Percentiles rank a stretch among this genome's conserved stretches.
These are phyloP conservation scores for Channa maculata DNA, from an alignment of 2,113 vertebrate species.

Conservation along the genomic window DNA sequence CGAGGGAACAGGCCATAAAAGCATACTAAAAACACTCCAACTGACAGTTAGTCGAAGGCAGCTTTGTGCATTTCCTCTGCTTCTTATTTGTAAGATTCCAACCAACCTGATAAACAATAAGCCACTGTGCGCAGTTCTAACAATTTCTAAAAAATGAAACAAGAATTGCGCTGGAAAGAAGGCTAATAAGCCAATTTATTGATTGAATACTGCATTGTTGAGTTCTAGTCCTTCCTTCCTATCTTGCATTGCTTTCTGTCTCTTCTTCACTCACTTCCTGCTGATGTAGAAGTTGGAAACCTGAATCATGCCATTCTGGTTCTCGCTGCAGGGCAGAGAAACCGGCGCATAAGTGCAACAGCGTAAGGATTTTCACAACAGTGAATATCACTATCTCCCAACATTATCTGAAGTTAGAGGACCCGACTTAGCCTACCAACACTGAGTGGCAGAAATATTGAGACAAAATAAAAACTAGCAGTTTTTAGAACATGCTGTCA, in stretches of 20 bases:
- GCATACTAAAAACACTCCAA: conserved; percentile 22
- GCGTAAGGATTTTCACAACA: conserved; percentile 35
- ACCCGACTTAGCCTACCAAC: conserved; percentile 30
- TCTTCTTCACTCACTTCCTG: conserved; percentile 47
- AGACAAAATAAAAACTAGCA: conserved; percentile 21
- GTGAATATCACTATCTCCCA: conserved; percentile 46
- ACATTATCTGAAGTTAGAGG: conserved; percentile 29
- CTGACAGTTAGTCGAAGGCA: conserved; percentile 50
- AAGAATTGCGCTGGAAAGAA: conserved; percentile 53
- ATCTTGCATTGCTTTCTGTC: conserved; percentile 14
- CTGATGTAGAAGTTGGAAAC: conserved; percentile 65
- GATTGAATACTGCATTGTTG: conserved; percentile 23
- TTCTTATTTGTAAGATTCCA: conserved; percentile 54
- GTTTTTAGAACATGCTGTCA: conserved; percentile 14
- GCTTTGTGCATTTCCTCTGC: conserved; percentile 53
- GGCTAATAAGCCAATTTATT: conserved; percentile 48
- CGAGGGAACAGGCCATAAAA: conserved; percentile 44
- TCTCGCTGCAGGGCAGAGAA: conserved; percentile 58
- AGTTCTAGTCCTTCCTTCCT: conserved; percentile 33
- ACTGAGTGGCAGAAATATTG: conserved; percentile 26
- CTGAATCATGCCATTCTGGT: conserved; percentile 69
- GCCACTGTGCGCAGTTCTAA: conserved; percentile 30
- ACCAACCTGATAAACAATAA: conserved; percentile 56
- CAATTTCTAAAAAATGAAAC: conserved; percentile 46
- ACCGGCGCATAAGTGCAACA: conserved; percentile 46